Evolutionary conservation across 1,140 invertebrate species (phyloP).

Genomic region (Drosophila mojavensis): DNA sequence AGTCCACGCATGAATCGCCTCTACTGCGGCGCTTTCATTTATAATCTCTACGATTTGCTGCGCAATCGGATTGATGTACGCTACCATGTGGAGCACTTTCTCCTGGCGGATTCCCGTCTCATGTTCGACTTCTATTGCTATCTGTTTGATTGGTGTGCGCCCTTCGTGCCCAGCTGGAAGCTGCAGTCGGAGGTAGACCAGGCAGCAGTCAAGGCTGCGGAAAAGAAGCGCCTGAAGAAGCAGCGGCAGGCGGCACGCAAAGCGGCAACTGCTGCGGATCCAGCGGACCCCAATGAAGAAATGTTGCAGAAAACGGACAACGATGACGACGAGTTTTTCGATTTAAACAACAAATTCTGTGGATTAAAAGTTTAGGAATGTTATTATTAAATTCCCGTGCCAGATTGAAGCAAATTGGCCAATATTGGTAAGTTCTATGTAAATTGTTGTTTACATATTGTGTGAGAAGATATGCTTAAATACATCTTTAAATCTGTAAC

Average conservation of each 20-base stretch:
- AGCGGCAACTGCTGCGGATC: conserved; percentile 22
- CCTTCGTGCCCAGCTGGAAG: conserved; percentile 70
- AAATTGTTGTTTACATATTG: not conserved
- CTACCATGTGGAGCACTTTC: conserved; percentile 85
- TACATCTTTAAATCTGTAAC: not conserved
- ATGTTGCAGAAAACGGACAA: conserved; percentile 38
- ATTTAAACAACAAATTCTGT: conserved; percentile 84
- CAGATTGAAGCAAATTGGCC: not conserved
- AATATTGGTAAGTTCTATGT: not conserved
- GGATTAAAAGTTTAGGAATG: conserved; percentile 52
- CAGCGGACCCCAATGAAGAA: conserved; percentile 60
- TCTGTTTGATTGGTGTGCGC: conserved; percentile 66
- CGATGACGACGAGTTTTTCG: conserved; percentile 68
- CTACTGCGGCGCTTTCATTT: conserved; percentile 90
- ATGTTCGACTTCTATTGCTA: conserved; percentile 84
- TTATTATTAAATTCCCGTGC: conserved; percentile 8
- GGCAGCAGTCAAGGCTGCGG: conserved; percentile 36
- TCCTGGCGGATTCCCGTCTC: conserved; percentile 84
- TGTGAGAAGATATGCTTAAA: too few species aligned
- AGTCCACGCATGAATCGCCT: conserved; percentile 85
- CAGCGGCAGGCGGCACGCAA: conserved; percentile 66
- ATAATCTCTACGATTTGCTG: conserved; percentile 88
- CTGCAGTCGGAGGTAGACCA: conserved; percentile 31
- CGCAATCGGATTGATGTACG: conserved; percentile 85
- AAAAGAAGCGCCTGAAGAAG: conserved; percentile 76